phyloP scores from a whole-genome alignment of 2,113 vertebrate species.

The Octodon degus region DNA sequence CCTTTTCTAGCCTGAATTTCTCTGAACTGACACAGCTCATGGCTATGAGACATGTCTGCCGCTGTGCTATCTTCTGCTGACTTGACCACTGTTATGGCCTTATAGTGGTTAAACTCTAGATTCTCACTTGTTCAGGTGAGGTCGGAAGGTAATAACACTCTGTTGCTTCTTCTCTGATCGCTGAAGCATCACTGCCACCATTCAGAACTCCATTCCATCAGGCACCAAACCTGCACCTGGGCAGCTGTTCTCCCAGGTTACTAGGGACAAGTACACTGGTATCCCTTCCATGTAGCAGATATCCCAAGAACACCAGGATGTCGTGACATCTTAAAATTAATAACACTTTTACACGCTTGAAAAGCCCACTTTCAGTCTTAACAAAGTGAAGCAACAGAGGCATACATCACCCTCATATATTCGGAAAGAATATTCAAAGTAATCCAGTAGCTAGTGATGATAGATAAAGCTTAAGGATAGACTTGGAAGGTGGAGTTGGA shows the following conservation, averaged over 20 bases:
- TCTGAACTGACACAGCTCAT: not conserved
- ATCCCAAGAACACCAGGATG: not conserved
- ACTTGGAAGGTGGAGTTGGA: no score
- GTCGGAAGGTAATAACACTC: not conserved
- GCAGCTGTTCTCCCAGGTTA: not conserved
- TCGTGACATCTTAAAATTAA: not conserved
- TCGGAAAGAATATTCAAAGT: no score
- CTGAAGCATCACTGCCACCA: not conserved
- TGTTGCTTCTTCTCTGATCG: not conserved
- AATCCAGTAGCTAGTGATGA: no score
- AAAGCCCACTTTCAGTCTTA: not conserved
- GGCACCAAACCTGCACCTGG: not conserved
- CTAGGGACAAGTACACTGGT: not conserved
- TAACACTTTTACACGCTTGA: not conserved
- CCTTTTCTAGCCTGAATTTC: not conserved
- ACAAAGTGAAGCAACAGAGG: no score
- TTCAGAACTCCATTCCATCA: not conserved
- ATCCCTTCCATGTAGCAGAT: not conserved
- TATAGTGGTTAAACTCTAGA: not conserved
- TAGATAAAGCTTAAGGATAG: no score
- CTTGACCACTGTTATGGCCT: not conserved
- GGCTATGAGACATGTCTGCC: not conserved
- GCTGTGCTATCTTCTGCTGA: no score
- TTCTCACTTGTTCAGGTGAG: not conserved
- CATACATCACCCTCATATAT: no score